A percentile compares a stretch with the other conserved stretches of the same genome.
Conservation (phyloP, 2,888 invertebrate genomes). For the Volucella bombylans region DNA sequence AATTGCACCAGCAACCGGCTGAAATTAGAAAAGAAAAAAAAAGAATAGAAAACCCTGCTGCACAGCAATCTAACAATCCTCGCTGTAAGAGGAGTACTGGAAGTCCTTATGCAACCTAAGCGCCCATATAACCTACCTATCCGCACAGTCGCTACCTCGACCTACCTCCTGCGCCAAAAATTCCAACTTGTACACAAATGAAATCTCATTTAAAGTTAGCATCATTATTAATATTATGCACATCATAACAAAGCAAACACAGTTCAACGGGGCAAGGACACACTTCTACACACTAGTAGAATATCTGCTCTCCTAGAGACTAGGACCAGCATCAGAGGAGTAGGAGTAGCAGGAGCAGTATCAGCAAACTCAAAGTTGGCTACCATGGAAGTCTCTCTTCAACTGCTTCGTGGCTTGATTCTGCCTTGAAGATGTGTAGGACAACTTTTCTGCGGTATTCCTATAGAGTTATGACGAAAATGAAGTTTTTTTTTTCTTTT, state of each 20-base stretch:
- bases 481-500: slow-evolving; percentile 38
- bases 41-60: not conserved
- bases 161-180: slow-evolving; percentile 21
- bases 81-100: slow-evolving; percentile 13
- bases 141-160: not conserved
- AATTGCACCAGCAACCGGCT: slow-evolving; percentile 31
- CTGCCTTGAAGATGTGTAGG: slow-evolving; percentile 1
- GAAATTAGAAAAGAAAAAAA: slow-evolving; percentile 12
- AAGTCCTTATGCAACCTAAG: slow-evolving; percentile 36
- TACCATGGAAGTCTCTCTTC: slow-evolving; percentile 1
- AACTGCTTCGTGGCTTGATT: not conserved
- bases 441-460: slow-evolving; percentile 69
- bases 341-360: not conserved
- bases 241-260: slow-evolving; percentile 72
- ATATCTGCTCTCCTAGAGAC: slow-evolving; percentile 1
- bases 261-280: slow-evolving; percentile 71
- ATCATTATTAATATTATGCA: slow-evolving; percentile 73
- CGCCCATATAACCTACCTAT: slow-evolving; percentile 9
- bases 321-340: too few relatives aligned
- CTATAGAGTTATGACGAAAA: slow-evolving; percentile 25
- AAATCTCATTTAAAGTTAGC: slow-evolving; percentile 74
- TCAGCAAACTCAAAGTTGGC: not conserved
- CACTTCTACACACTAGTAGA: slow-evolving; percentile 23
- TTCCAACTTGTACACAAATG: slow-evolving; percentile 63
- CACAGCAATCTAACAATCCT: not conserved